These are phyloP conservation scores for Ophthalmolycus amberensis DNA, from an alignment of 2,113 vertebrate genomes.

Conservation along the genomic window DNA sequence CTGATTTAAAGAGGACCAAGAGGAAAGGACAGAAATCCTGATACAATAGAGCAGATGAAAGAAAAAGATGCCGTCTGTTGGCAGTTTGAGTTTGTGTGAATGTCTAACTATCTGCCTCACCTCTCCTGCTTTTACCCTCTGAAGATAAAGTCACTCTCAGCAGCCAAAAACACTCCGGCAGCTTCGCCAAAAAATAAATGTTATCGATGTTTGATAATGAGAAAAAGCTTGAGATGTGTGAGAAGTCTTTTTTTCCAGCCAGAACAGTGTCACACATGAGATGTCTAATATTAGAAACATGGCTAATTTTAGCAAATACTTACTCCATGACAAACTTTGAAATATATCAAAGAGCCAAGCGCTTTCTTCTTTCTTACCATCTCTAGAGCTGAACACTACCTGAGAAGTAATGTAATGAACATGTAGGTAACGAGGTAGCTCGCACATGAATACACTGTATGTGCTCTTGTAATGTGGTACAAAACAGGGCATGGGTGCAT, in stretches of 20 bases:
- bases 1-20: background rate
- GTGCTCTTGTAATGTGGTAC: background rate
- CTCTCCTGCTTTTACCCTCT: background rate
- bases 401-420: background rate
- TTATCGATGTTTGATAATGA: slow-evolving; percentile 22
- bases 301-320: slow-evolving; percentile 23
- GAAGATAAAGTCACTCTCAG: slow-evolving; percentile 3
- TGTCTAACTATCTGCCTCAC: slow-evolving; percentile 30
- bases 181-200: slow-evolving; percentile 46
- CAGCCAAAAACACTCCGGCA: background rate
- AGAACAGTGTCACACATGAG: slow-evolving; percentile 20
- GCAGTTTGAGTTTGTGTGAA: slow-evolving; percentile 15
- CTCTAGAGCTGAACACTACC: background rate
- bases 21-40: background rate
- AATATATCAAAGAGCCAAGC: accelerated
- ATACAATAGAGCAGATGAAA: background rate
- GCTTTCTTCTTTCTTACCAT: slow-evolving; percentile 9
- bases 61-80: background rate
- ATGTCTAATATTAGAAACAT: slow-evolving; percentile 62
- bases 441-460: background rate
- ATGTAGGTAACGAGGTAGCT: background rate
- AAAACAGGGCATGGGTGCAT: background rate
- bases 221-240: slow-evolving; percentile 12
- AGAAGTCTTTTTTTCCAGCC: background rate
- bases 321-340: background rate